Base-by-base conservation (phyloP, 2,797 vertebrate species). In the Chlorospingus semifuscus region DNA sequence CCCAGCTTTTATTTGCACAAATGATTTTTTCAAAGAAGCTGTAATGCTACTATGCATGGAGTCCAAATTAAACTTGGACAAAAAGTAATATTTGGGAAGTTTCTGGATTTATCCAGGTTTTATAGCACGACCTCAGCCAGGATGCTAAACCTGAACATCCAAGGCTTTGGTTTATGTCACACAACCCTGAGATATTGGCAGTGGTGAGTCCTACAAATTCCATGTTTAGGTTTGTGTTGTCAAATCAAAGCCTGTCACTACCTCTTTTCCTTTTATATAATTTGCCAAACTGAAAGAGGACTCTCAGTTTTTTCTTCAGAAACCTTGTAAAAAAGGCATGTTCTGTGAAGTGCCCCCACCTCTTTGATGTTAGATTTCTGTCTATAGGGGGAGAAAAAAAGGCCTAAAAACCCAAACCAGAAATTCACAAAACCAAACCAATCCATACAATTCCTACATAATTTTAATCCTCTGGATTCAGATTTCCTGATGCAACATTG, bases 361-460 rank as follows among this genome's bases (percentile, higher is more conserved):
- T 53, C 18, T 53, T 53, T 69, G 26, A 44, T 61, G 12, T 56
- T 42, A 75, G 36, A 69, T 44, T 76, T 75, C 27, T 80, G 5
- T 11, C n/a, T 17, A 15, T 12, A 12, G 3, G 3, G 7, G 3
- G 1, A 3, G 0, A 0, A 2, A 17, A 34, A 17, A 49, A 27
- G 8, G 7, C 8, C 36, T 34, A 34, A 56, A 71, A 68, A 0
- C 6, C 8, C 12, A 9, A 75, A 68, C 2, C 32, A 76, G 65
- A 83, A 20, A 15, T 8, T 13, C 10, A 12, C 6, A 4, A 42
- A 57, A 24, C 5, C 14, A 42, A 49, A 49, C 27, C 0, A 4
- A 56, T 4, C 0, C 5, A 16, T 17, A 6, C 20, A 50, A 39
- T 8, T 11, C 23, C 55, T 34, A 6, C 5, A 20, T 32, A 46